phyloP scores from a whole-genome alignment of 2,888 invertebrate genomes.

The Tridacna gigas region DNA sequence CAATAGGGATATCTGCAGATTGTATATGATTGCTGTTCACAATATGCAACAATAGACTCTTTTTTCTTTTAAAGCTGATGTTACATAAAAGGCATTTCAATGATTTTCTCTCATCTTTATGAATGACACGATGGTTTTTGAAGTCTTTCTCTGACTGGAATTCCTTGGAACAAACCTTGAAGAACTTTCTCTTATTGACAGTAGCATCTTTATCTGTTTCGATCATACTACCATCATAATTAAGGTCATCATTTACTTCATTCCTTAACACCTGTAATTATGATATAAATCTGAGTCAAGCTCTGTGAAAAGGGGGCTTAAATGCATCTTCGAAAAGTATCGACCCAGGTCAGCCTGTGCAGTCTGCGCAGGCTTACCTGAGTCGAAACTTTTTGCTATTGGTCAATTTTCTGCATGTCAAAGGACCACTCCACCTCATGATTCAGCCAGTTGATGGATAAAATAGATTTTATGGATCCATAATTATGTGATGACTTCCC shows the following conservation, averaged over 20 bases:
- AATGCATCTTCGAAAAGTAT: too few species aligned
- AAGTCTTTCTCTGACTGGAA: not conserved
- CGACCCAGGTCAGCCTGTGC: too few species aligned
- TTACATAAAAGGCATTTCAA: constrained; percentile 4
- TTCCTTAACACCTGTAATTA: not conserved
- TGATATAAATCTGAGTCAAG: too few species aligned
- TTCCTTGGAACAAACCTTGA: not conserved
- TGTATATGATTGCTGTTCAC: not conserved
- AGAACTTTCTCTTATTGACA: not conserved
- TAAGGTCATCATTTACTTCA: not conserved
- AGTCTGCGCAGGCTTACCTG: too few species aligned
- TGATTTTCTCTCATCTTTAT: not conserved
- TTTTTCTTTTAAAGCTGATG: not conserved
- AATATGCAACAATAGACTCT: not conserved
- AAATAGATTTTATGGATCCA: too few species aligned
- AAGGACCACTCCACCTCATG: too few species aligned
- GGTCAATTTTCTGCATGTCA: too few species aligned
- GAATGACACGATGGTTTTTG: not conserved
- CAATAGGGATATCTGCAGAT: not conserved
- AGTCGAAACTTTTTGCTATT: too few species aligned
- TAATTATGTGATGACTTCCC: too few species aligned
- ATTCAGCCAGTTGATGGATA: too few species aligned
- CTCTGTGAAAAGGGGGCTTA: too few species aligned
- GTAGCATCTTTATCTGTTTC: not conserved
- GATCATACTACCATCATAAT: not conserved